These are phyloP conservation scores for Dicranocentrus wangi DNA, from an alignment of 2,888 invertebrate species.

Conservation along the genomic window DNA sequence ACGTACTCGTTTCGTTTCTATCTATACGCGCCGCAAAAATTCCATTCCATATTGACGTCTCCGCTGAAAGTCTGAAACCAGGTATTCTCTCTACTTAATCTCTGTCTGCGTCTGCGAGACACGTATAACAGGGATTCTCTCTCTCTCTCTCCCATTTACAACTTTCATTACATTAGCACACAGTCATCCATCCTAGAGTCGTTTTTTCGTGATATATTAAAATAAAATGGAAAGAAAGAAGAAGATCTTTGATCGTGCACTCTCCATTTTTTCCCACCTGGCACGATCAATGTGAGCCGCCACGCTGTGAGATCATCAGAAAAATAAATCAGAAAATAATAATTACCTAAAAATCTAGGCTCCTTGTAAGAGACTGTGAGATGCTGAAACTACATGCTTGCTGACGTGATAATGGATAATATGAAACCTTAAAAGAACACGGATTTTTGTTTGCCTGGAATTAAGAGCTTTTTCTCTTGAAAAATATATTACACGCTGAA, in stretches of 20 bases:
- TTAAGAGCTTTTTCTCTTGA: not conserved
- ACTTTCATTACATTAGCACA: no score
- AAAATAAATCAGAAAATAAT: not conserved
- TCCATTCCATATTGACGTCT: not conserved
- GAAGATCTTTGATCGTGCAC: slow-evolving; percentile 30
- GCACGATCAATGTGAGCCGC: slow-evolving; percentile 30
- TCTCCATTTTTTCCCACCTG: slow-evolving; percentile 29
- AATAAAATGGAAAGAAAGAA: slow-evolving; percentile 16
- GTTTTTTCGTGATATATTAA: slow-evolving; percentile 4
- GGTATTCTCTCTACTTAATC: not conserved
- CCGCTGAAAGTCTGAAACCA: not conserved
- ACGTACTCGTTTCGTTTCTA: no score
- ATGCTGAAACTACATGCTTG: not conserved
- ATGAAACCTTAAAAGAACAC: not conserved
- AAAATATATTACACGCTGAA: not conserved
- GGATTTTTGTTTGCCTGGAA: not conserved
- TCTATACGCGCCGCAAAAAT: not conserved
- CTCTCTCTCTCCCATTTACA: no score
- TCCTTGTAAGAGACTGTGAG: not conserved
- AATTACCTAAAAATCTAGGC: slow-evolving; percentile 13
- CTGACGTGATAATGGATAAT: not conserved
- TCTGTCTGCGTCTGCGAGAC: not conserved
- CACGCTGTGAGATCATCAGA: slow-evolving; percentile 34
- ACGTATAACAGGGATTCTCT: not conserved
- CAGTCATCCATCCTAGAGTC: no score